Conservation (phyloP, 2,888 invertebrate genomes). For the Ichneumon xanthorius region DNA sequence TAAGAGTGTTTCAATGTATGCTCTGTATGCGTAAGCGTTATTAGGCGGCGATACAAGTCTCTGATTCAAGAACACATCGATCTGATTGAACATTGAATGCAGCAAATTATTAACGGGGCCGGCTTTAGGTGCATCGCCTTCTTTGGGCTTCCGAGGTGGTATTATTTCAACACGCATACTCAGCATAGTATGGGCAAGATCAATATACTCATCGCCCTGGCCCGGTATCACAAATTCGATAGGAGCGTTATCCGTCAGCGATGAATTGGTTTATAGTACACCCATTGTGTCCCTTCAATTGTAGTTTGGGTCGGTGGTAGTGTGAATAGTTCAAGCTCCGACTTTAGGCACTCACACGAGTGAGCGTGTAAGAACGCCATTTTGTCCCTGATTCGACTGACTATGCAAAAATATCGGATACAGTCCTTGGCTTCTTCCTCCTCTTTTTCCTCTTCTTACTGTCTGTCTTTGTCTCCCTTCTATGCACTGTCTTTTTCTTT, state of each 20-base stretch:
- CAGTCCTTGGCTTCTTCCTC: neutral
- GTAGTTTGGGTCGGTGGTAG: too few species aligned
- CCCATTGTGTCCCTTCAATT: too few species aligned
- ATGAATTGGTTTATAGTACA: neutral
- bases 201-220: neutral
- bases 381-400: neutral
- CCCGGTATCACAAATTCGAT: neutral
- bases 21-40: too few species aligned
- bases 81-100: too few species aligned
- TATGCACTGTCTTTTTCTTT: neutral
- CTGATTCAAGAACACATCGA: too few species aligned
- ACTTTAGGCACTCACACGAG: too few species aligned
- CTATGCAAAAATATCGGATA: conserved; percentile 34
- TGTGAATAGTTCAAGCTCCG: too few species aligned
- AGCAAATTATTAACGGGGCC: too few species aligned
- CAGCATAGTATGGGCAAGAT: conserved; percentile 67
- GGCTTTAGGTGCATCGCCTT: too few species aligned
- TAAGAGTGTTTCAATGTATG: too few species aligned
- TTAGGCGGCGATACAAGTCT: too few species aligned
- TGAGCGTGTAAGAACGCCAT: neutral
- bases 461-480: neutral
- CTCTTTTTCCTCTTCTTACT: neutral
- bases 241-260: conserved; percentile 30
- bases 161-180: conserved; percentile 58
- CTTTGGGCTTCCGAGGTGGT: too few species aligned